These are phyloP conservation scores for Sapayoa aenigma DNA, from an alignment of 2,113 vertebrate genomes.

Conservation along the genomic window DNA sequence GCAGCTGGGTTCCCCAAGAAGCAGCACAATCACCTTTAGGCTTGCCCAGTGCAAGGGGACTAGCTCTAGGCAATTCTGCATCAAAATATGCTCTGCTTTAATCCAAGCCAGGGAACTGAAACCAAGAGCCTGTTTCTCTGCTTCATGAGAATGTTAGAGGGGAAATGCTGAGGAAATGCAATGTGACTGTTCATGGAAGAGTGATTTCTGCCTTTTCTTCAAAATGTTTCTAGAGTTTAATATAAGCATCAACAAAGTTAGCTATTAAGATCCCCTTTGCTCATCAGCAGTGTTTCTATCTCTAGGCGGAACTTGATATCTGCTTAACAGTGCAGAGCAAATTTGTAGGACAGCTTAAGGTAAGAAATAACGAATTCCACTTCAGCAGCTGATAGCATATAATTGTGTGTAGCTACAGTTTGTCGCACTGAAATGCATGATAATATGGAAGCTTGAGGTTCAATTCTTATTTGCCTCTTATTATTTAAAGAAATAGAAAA, in stretches of 20 bases:
- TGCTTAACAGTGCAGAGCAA: constrained; percentile 36
- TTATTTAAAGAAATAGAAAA: neutral
- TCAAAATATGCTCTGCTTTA: neutral
- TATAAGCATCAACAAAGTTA: neutral
- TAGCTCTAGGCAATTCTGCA: neutral
- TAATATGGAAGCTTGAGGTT: neutral
- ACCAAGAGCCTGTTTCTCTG: neutral
- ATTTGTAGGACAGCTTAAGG: constrained; percentile 46
- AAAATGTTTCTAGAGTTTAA: constrained; percentile 3
- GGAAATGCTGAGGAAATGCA: neutral
- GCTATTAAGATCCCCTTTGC: neutral
- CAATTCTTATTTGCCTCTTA: neutral
- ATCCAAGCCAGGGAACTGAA: neutral
- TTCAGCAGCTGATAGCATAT: neutral
- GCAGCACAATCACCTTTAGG: neutral
- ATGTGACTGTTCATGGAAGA: neutral
- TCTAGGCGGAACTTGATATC: neutral
- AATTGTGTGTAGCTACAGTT: neutral
- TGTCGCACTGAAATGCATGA: neutral
- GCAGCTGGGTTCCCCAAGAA: neutral
- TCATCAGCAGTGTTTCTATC: constrained; percentile 1
- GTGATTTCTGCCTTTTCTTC: neutral
- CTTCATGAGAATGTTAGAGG: fast-evolving
- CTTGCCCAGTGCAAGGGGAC: neutral
- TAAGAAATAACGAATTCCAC: constrained; percentile 27